Conservation (phyloP, 1,140 invertebrate species). For the Cardiocondyla obscurior region DNA sequence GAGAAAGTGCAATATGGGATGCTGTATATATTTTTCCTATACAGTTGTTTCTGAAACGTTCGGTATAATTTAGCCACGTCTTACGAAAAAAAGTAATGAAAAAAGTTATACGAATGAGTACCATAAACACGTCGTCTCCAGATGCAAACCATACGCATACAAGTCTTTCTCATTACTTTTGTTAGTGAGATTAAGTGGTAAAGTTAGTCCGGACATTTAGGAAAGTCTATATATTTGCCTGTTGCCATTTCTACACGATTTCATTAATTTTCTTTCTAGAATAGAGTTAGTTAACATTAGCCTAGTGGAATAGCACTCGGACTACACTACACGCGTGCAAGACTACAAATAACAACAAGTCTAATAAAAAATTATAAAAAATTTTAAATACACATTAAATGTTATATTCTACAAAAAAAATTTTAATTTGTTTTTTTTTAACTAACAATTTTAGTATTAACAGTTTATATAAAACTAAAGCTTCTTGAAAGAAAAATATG, state of each 20-base stretch:
- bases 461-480: background rate
- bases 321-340: slow-evolving; percentile 68
- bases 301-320: slow-evolving; percentile 70
- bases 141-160: background rate
- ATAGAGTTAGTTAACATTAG: slow-evolving; percentile 72
- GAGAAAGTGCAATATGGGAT: slow-evolving; percentile 3
- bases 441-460: background rate
- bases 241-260: slow-evolving; percentile 54
- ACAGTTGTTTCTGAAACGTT: slow-evolving; percentile 11
- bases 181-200: background rate
- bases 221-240: slow-evolving; percentile 60
- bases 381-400: background rate
- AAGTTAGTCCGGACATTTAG: slow-evolving; percentile 13
- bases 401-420: background rate
- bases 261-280: slow-evolving; percentile 60
- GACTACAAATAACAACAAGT: slow-evolving; percentile 41
- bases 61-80: background rate
- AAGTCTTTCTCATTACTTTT: background rate
- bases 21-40: slow-evolving; percentile 13
- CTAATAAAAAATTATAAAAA: background rate
- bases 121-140: background rate
- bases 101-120: background rate
- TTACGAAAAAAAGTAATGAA: background rate
- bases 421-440: background rate
- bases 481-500: background rate